Base-by-base conservation (phyloP, 2,888 invertebrate species). In the Entomobrya multifasciata region DNA sequence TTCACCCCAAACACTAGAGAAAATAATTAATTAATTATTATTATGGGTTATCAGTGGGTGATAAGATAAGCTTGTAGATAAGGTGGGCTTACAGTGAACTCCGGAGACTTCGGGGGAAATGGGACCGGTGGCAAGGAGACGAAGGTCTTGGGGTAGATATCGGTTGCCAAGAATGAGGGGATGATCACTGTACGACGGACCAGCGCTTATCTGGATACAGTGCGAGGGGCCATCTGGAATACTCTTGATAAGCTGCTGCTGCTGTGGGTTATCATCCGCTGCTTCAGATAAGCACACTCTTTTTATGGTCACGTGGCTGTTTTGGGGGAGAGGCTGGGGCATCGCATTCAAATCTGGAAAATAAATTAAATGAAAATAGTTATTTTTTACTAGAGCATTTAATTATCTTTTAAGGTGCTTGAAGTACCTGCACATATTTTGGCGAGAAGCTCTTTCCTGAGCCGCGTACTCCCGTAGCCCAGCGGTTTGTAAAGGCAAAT, bases 401-500 rank as follows among this genome's bases (percentile, higher is more conserved):
- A 4, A 8, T 36, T 36, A 6, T 36, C 36, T 81, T 49, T 15
- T 27, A 20, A n/a, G n/a, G n/a, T n/a, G n/a, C n/a, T n/a, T n/a
- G n/a, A n/a, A n/a, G n/a, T n/a, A 17, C 65, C 96, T 94, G 93
- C 93, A 91, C 95, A 95, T 85, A 96, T 92, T 92, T 95, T 95
- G n/a, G n/a, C n/a, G n/a, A n/a, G n/a, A n/a, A 52, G 93, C 92
- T 87, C 94, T 1, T 94, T 94, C 72, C 93, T 93, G 91, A 94
- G 94, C 91, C 74, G 13, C 8, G 8, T 10, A 1, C 15, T 72
- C 0, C 93, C 93, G 22, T 92, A 92, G 77, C 94, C 94, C 0
- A 95, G 92, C 15, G 97, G 96, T 92, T 97, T 97, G 91, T 96
- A 97, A 15, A 97, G 93, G 92, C 96, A 96, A 87, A 96, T 93